phyloP scores from a whole-genome alignment of 2,888 invertebrate species.

The Micropterix aruncella region DNA sequence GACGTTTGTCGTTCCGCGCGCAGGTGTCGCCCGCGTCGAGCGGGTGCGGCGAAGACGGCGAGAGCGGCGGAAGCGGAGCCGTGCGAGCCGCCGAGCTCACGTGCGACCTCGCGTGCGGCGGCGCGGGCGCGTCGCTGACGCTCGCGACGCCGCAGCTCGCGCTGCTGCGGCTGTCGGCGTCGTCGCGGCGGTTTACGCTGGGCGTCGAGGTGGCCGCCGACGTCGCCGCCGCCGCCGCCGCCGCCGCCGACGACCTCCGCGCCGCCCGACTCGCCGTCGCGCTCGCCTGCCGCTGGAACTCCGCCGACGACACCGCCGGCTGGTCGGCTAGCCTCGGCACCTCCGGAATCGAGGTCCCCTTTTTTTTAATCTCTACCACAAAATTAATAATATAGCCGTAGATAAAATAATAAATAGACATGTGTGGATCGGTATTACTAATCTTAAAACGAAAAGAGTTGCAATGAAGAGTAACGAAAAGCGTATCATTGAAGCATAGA shows the following conservation, averaged over 20 bases:
- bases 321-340: too few relatives aligned
- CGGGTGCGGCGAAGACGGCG: neutral
- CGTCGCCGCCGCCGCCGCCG: neutral
- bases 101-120: neutral
- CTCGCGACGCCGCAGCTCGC: neutral
- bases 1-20: neutral
- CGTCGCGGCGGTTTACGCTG: neutral
- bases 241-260: neutral
- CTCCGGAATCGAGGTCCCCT: too few relatives aligned
- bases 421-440: too few relatives aligned
- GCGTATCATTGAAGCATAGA: too few relatives aligned
- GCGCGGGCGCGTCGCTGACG: neutral
- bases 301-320: neutral
- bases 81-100: neutral
- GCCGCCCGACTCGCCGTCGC: neutral
- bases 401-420: too few relatives aligned
- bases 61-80: neutral
- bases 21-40: neutral
- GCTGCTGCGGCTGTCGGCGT: neutral
- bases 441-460: too few relatives aligned
- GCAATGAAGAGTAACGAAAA: too few relatives aligned
- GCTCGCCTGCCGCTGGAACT: neutral
- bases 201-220: neutral
- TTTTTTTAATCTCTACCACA: too few relatives aligned
- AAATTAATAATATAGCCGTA: too few relatives aligned